These are phyloP conservation scores for Tuberolachnus salignus DNA, from an alignment of 2,888 invertebrate genomes.

Conservation along the genomic window DNA sequence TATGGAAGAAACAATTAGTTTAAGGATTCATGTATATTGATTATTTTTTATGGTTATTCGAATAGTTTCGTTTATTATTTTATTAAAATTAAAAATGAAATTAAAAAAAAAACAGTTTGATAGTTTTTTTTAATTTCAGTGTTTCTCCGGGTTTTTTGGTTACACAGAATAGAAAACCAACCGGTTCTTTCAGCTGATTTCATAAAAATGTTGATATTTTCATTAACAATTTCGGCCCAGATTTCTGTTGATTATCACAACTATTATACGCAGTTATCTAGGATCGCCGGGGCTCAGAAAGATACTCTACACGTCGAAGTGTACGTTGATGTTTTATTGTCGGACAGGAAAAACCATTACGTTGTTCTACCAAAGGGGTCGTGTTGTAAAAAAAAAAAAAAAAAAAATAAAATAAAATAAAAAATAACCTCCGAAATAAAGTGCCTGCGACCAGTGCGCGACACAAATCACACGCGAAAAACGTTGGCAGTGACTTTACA, in stretches of 20 bases:
- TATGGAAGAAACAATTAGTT: too few species aligned
- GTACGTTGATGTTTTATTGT: conserved; percentile 49
- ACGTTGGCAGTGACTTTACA: conserved; percentile 56
- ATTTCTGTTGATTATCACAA: background rate
- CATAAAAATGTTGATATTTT: too few species aligned
- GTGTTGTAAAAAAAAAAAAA: conserved; percentile 17
- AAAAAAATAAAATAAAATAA: conserved; percentile 9
- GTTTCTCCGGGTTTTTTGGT: too few species aligned
- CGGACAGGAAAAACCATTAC: conserved; percentile 46
- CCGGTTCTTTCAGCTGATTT: too few species aligned
- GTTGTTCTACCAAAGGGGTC: conserved; percentile 22
- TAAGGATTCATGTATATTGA: too few species aligned
- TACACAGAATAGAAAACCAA: too few species aligned
- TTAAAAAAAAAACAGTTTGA: too few species aligned
- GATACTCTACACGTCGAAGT: conserved; percentile 1
- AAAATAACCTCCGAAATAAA: conserved; percentile 47
- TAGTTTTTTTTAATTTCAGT: too few species aligned
- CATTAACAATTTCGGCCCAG: too few species aligned
- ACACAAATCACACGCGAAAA: conserved; percentile 56
- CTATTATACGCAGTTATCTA: background rate
- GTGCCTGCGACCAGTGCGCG: conserved; percentile 50
- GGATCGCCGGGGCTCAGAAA: background rate
- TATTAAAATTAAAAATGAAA: too few species aligned
- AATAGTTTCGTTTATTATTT: too few species aligned
- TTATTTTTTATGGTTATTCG: too few species aligned